Conservation (phyloP, 2,797 vertebrate genomes). For the Thripadectes ignobilis region DNA sequence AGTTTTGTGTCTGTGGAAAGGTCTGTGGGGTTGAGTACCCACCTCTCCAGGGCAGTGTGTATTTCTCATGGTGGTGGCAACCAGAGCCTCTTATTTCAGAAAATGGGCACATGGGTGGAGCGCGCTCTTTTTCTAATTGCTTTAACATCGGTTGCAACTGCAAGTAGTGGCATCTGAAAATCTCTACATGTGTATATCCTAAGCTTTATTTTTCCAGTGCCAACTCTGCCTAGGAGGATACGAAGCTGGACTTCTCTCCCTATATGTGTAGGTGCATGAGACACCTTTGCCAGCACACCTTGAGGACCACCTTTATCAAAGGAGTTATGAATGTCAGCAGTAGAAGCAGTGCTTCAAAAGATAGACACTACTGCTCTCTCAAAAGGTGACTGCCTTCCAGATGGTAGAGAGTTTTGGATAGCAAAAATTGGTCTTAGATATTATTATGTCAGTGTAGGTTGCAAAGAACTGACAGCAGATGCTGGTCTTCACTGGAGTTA, state of each 20-base stretch:
- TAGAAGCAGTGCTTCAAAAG: background rate
- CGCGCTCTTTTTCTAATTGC: background rate
- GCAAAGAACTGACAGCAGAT: constrained; percentile 15
- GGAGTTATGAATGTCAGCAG: background rate
- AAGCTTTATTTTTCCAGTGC: background rate
- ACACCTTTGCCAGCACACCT: background rate
- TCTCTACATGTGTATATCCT: background rate
- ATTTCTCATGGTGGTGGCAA: background rate
- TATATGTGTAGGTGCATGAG: fast-evolving
- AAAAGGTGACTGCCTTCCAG: background rate
- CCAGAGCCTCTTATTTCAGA: background rate
- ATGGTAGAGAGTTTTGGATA: background rate
- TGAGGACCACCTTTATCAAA: background rate
- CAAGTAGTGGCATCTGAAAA: background rate
- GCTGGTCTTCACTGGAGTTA: constrained; percentile 11
- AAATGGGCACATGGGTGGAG: fast-evolving
- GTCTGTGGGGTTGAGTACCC: background rate
- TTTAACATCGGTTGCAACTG: background rate
- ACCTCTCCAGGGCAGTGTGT: fast-evolving
- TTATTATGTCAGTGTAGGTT: background rate
- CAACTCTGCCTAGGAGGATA: background rate
- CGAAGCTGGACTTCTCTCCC: background rate
- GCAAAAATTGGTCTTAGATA: background rate
- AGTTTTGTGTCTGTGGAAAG: background rate
- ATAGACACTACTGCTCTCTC: background rate